Evolutionary conservation across 2,113 vertebrate species (phyloP).

Genomic region (Damaliscus lunatus): DNA sequence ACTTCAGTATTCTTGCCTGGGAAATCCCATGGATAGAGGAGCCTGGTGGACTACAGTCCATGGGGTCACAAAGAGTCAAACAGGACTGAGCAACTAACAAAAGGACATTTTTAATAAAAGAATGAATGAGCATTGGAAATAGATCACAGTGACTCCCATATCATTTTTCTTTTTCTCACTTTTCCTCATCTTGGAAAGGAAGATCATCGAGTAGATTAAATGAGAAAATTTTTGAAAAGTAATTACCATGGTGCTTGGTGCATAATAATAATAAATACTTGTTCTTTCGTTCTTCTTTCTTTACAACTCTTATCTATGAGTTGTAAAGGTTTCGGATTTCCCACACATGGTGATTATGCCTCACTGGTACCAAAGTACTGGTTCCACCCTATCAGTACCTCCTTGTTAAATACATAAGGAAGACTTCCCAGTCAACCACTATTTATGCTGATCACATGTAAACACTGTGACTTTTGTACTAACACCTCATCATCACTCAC

Average conservation of each 20-base stretch:
- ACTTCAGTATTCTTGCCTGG: not conserved
- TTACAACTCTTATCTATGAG: not conserved
- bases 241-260: not conserved
- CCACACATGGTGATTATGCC: not conserved
- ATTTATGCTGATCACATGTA: not conserved
- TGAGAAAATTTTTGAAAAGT: not conserved
- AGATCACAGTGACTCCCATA: not conserved
- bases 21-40: not conserved
- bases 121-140: not conserved
- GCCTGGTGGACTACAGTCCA: not conserved
- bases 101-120: not conserved
- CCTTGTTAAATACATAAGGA: not conserved
- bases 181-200: not conserved
- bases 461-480: not conserved
- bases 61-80: not conserved
- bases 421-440: not conserved
- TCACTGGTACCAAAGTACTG: not conserved
- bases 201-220: not conserved
- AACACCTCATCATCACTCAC: slow-evolving; percentile 30
- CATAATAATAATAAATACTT: not conserved
- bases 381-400: not conserved
- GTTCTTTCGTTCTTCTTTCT: not conserved
- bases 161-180: not conserved
- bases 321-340: not conserved
- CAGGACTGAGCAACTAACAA: not conserved